Evolutionary conservation across 2,888 invertebrate genomes (phyloP).

Genomic region (Caenorhabditis becei): DNA sequence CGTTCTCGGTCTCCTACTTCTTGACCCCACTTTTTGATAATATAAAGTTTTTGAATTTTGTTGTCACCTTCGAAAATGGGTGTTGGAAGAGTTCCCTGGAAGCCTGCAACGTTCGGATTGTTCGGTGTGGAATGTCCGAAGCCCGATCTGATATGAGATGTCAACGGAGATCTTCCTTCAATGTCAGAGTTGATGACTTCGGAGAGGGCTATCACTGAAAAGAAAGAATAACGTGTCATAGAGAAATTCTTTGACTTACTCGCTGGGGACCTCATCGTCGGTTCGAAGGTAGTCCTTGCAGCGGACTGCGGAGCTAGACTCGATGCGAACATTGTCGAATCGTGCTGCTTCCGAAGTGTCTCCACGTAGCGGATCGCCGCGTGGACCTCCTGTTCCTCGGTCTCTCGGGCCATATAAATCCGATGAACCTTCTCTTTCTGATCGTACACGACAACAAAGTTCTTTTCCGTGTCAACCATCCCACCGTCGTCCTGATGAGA

Average conservation of each 20-base stretch:
- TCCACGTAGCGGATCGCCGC: conserved; percentile 54
- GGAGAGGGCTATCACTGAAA: conserved; percentile 49
- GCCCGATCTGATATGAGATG: conserved; percentile 7
- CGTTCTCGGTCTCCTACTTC: conserved; percentile 50
- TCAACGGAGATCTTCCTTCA: conserved; percentile 50
- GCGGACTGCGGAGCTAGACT: conserved; percentile 29
- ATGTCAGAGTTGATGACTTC: conserved; percentile 51
- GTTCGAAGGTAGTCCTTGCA: conserved; percentile 23
- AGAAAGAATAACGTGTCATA: neutral
- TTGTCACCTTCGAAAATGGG: conserved; percentile 61
- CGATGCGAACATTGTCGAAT: conserved; percentile 53
- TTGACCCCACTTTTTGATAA: conserved; percentile 9
- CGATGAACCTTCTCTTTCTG: conserved; percentile 56
- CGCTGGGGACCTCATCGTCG: conserved; percentile 43
- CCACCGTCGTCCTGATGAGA: conserved; percentile 52
- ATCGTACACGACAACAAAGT: conserved; percentile 55
- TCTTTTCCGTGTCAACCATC: conserved; percentile 43
- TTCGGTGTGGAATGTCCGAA: conserved; percentile 62
- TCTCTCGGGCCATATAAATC: conserved; percentile 53
- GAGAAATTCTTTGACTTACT: conserved; percentile 14
- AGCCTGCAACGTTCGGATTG: conserved; percentile 15
- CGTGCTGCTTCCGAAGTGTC: conserved; percentile 35
- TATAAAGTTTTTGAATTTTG: neutral
- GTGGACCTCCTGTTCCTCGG: conserved; percentile 57
- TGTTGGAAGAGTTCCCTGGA: conserved; percentile 45